Conservation (phyloP, 2,797 vertebrate species). For the Huso huso region DNA sequence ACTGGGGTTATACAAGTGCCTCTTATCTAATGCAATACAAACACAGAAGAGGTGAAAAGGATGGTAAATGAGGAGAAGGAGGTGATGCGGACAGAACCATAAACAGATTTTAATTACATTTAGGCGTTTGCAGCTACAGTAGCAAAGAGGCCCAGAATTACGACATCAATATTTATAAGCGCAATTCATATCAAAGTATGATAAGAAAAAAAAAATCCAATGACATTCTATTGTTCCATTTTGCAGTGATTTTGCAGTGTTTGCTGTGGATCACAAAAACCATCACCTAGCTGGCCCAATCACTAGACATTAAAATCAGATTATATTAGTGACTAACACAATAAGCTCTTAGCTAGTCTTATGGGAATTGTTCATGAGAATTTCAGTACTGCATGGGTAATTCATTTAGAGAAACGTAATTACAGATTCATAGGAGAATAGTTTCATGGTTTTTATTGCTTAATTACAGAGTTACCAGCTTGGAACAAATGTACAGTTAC, state of each 20-base stretch:
- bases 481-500: slow-evolving; percentile 1
- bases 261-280: slow-evolving; percentile 20
- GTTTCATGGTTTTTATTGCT: slow-evolving; percentile 26
- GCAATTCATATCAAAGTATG: neutral
- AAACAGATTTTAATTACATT: too few relatives aligned
- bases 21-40: too few relatives aligned
- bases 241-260: slow-evolving; percentile 8
- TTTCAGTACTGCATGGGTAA: slow-evolving; percentile 19
- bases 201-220: slow-evolving; percentile 4
- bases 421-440: slow-evolving; percentile 14
- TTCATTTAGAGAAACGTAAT: slow-evolving; percentile 28
- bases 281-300: neutral
- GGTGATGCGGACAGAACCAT: too few relatives aligned
- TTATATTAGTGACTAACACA: slow-evolving; percentile 11
- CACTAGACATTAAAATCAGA: slow-evolving; percentile 5
- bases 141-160: neutral
- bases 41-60: too few relatives aligned
- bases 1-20: too few relatives aligned
- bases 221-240: slow-evolving; percentile 1
- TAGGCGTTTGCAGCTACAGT: too few relatives aligned
- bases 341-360: slow-evolving; percentile 7
- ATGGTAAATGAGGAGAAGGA: too few relatives aligned
- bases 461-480: slow-evolving; percentile 13
- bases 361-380: slow-evolving; percentile 5
- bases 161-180: neutral